Percentiles rank a stretch among this genome's conserved stretches.
Evolutionary conservation across 2,797 vertebrate species (phyloP).

Genomic region (Tokudaia muenninki): DNA sequence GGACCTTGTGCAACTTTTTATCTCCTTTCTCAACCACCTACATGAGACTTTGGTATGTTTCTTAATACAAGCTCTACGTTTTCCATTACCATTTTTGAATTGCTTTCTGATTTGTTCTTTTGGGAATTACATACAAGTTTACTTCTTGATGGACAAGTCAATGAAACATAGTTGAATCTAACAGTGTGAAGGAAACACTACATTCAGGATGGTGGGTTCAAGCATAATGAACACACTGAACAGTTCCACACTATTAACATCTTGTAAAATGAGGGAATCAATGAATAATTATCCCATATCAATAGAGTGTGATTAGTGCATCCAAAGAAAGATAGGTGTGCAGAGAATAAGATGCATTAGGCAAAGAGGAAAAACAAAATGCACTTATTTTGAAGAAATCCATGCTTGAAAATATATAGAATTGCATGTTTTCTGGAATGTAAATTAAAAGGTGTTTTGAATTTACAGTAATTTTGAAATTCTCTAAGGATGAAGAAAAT

Average conservation of each 20-base stretch:
- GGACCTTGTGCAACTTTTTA: background rate
- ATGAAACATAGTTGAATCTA: background rate
- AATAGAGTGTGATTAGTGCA: background rate
- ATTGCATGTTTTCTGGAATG: background rate
- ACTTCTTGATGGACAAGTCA: conserved; percentile 10
- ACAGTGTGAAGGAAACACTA: background rate
- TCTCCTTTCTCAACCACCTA: background rate
- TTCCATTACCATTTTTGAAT: background rate
- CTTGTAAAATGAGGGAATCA: background rate
- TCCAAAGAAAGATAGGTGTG: background rate
- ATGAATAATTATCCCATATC: fast-evolving
- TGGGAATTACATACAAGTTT: background rate
- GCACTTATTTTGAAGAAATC: background rate
- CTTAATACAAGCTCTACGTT: background rate
- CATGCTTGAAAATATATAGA: background rate
- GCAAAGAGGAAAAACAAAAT: background rate
- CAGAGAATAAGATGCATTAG: background rate
- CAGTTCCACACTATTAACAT: background rate
- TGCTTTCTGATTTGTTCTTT: conserved; percentile 13
- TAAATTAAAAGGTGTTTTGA: background rate
- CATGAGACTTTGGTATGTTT: background rate
- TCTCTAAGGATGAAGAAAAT: background rate
- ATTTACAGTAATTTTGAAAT: background rate
- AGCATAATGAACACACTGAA: background rate
- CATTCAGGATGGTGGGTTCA: background rate